Evolutionary conservation across 2,888 invertebrate genomes (phyloP), one percentile per base, ranked within the genome.

Genomic region (Eristalis pertinax): DNA sequence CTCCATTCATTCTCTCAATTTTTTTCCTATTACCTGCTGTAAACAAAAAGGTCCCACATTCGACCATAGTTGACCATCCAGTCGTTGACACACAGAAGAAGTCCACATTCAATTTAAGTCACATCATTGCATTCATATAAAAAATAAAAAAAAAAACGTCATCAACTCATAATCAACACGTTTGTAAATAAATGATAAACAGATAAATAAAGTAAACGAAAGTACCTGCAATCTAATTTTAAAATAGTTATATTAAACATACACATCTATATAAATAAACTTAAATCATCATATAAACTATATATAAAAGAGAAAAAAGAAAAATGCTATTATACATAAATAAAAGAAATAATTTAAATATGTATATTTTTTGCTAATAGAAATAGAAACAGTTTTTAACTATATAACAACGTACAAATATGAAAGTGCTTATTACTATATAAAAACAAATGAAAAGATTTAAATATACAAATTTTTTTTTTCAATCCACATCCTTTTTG

Each of bases 191-290:
- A 35, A 41, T 73, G 58, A 68, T 60, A 77, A 81, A 70, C 69
- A 78, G 64, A 76, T 43, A 68, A 67, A 77, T 35, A 68, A 91
- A 92, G 92, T 90, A 91, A 93, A 92, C 93, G 91, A 91, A 92
- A 92, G 93, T 93, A 93, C 93, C 93, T 93, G 93, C 92, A 92
- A 90, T 79, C 70, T 85, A 89, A 90, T 89, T 89, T 88, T 84
- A 88, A 88, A 88, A 89, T 89, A 89, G 90, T 73, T 84, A 83
- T 68, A 75, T 79, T 70, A 83, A 87, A 78, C 74, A 56, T 70
- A 77, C 58, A 65, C 65, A 72, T 74, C 64, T 64, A 75, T 62
- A 90, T 84, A 90, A 32, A 90, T 90, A 90, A 90, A 90, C 76
- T 88, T 75, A 86, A 73, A 84, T 77, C 83, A 77, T 41, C 63